Base-by-base conservation (phyloP, 2,113 vertebrate species). In the Siphamia tubifer region DNA sequence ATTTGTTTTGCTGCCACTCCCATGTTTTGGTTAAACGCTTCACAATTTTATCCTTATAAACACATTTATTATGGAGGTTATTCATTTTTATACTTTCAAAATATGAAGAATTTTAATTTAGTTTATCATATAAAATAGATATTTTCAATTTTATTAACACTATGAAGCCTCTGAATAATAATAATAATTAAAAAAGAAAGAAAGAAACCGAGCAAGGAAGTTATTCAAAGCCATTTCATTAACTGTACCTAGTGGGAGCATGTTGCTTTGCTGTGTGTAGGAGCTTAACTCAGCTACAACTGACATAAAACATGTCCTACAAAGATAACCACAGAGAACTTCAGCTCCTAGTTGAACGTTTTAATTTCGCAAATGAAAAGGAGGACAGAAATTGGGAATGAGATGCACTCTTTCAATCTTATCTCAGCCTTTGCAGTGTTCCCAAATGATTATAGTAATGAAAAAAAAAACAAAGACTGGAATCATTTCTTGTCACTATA, bases 381-480 rank as follows among this genome's bases (percentile, higher is more conserved):
- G 12, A 4, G 6, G 13, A n/a, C 23, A 21, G 12, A 67, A 43
- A 49, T 19, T 43, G 23, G 17, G 47, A 40, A 65, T 45, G 39
- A 66, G 40, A 54, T 42, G 17, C 25, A 17, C 31, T 44, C 44
- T 32, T 68, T 64, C 42, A 55, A 8, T 68, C 64, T 68, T 68
- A 42, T 68, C 31, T 47, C 60, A 10, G 17, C 39, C 34, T n/a
- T 25, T 1, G n/a, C 19, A 58, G 27, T 27, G 49, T 68, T 42
- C 4, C 17, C 30, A 19, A 51, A 53, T 54, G 47, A 70, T 20
- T 60, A 45, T 21, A 12, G 16, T 58, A 65, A 77, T 54, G 58
- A 60, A 53, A 52, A 64, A 53, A 60, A 53, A 52, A 64, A 53
- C 8, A 47, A 32, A 15, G 17, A 55, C 16, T 27, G 51, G 17